Evolutionary conservation across 2,888 invertebrate genomes (phyloP), one percentile per base, ranked within the genome.

Genomic region (Eudasyphora cyanicolor): DNA sequence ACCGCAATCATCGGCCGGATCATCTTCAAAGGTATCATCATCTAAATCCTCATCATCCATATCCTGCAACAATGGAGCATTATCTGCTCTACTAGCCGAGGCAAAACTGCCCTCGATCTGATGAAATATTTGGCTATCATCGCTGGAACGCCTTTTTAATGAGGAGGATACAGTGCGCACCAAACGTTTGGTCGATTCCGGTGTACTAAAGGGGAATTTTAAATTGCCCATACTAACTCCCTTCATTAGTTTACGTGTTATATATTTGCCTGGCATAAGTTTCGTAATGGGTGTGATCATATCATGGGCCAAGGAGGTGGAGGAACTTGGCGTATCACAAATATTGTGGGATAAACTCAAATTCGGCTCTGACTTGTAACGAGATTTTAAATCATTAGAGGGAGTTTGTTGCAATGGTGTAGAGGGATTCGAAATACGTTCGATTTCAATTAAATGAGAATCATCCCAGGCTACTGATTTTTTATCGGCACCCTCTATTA

Each of bases 171-270:
- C 89, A 14, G 89, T 89, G 21, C 89, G 89, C 54, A 88, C 89
- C 70, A 89, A 82, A 5, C 88, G 88, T 45, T 88, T 89, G 3
- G 88, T 90, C 19, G 88, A 88, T 54, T 90, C 90, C 6, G 91
- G 89, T 4, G 89, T 89, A 76, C 87, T 88, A 84, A 91, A 90
- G 4, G 91, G 89, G 82, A 90, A 89, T 24, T 89, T 89, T 19
- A 92, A 86, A 84, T 92, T 92, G 3, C 90, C 90, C 91, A 92
- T 91, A 85, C 92, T 92, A 2, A 92, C 91, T 12, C 92, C 92
- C 78, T 92, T 92, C 83, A 92, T 90, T 35, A 92, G 85, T 74
- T 90, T 91, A 6, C 89, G 88, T 5, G 90, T 90, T 32, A 84
- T 35, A 2, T 42, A 84, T 35, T 64, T 42, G 17, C 84, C 84